Evolutionary conservation across 2,113 vertebrate genomes (phyloP).

Genomic region (Cricetomys ansorgei): DNA sequence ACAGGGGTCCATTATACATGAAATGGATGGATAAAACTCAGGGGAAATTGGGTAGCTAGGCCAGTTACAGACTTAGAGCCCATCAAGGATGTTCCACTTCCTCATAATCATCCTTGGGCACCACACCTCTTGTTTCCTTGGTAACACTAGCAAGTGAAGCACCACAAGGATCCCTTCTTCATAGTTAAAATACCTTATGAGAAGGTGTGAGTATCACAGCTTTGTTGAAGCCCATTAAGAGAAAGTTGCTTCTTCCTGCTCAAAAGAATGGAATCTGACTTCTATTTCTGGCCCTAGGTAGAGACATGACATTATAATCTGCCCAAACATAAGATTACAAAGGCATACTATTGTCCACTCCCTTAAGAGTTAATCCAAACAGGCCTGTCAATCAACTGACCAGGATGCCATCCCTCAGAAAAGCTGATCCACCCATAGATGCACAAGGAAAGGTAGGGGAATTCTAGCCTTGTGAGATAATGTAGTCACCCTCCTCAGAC

Average conservation of each 20-base stretch:
- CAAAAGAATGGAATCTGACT: background rate
- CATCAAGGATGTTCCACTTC: background rate
- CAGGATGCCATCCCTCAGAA: background rate
- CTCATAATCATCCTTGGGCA: background rate
- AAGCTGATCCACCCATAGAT: background rate
- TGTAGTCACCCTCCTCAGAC: background rate
- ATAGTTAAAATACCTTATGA: background rate
- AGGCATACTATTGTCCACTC: background rate
- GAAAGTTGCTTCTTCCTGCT: background rate
- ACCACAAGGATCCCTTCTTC: background rate
- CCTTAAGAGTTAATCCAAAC: background rate
- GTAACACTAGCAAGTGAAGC: background rate
- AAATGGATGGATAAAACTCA: background rate
- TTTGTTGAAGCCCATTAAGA: background rate
- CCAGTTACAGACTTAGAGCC: background rate
- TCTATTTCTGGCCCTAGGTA: background rate
- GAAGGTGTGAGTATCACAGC: background rate
- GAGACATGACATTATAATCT: background rate
- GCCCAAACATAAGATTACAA: background rate
- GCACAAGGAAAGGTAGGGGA: background rate
- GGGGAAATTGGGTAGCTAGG: background rate
- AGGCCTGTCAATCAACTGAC: background rate
- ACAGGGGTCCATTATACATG: rapidly evolving
- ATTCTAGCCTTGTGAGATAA: background rate
- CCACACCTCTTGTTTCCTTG: background rate